Evolutionary conservation across 2,797 vertebrate species (phyloP).

Genomic region (Phyllotis vaccarum): DNA sequence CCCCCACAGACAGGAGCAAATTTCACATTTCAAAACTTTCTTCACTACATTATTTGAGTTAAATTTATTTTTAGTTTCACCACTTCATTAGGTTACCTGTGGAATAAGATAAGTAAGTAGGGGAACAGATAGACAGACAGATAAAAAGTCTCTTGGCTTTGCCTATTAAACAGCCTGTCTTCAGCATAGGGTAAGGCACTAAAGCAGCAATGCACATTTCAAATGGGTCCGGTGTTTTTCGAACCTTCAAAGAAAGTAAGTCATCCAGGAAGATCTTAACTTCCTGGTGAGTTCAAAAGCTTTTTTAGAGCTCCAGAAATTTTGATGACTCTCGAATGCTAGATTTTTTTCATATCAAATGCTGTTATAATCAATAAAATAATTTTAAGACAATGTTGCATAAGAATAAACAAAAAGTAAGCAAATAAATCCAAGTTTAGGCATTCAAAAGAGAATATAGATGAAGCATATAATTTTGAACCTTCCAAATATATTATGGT

Average conservation of each 20-base stretch:
- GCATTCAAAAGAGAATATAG: slow-evolving; percentile 10
- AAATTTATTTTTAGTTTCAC: slow-evolving; percentile 70
- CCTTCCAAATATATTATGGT: background rate
- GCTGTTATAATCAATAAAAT: slow-evolving; percentile 7
- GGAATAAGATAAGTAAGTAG: slow-evolving; percentile 10
- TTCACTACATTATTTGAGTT: slow-evolving; percentile 66
- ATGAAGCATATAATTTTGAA: slow-evolving; percentile 33
- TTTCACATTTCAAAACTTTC: slow-evolving; percentile 80
- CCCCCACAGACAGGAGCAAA: slow-evolving; percentile 67
- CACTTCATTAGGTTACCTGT: slow-evolving; percentile 66
- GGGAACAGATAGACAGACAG: background rate
- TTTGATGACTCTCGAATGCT: slow-evolving; percentile 5
- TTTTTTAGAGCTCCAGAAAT: slow-evolving; percentile 4
- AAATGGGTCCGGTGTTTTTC: slow-evolving; percentile 26
- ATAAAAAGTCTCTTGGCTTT: slow-evolving; percentile 2
- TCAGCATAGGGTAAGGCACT: background rate
- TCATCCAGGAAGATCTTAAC: slow-evolving; percentile 34
- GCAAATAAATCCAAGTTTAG: background rate
- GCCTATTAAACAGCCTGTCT: slow-evolving; percentile 40
- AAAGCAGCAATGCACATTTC: background rate
- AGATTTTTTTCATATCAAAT: slow-evolving; percentile 37
- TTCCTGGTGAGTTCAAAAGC: slow-evolving; percentile 42
- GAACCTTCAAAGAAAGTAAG: slow-evolving; percentile 61
- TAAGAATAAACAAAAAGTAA: slow-evolving; percentile 3
- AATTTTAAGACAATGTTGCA: slow-evolving; percentile 9